These are phyloP conservation scores for Mylabris sibirica DNA, from an alignment of 2,888 invertebrate genomes.

Conservation along the genomic window DNA sequence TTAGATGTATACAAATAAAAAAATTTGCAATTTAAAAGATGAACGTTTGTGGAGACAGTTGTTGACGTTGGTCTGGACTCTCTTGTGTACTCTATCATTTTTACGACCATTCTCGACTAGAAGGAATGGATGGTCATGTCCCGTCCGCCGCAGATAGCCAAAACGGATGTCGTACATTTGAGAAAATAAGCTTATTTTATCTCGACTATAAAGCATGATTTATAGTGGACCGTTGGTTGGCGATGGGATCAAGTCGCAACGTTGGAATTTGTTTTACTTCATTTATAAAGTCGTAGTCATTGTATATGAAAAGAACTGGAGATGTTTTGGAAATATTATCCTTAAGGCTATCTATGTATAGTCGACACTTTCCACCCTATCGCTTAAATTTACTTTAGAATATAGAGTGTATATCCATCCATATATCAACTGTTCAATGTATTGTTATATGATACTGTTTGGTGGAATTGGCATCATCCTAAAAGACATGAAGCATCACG, in stretches of 20 bases:
- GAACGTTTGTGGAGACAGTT: constrained; percentile 35
- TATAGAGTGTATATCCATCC: constrained; percentile 51
- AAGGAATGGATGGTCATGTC: constrained; percentile 54
- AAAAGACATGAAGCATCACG: constrained; percentile 57
- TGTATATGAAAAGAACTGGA: constrained; percentile 23
- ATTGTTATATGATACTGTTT: constrained; percentile 53
- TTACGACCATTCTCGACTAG: constrained; percentile 48
- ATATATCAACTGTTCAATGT: constrained; percentile 52
- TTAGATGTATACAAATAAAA: background rate
- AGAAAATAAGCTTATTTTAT: constrained; percentile 62
- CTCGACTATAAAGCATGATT: constrained; percentile 61
- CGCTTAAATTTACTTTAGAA: constrained; percentile 37
- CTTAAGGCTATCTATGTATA: constrained; percentile 53
- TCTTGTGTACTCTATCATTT: constrained; percentile 51
- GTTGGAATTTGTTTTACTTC: constrained; percentile 55
- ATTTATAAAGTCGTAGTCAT: constrained; percentile 51
- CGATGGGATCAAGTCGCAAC: constrained; percentile 52
- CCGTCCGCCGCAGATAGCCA: constrained; percentile 49
- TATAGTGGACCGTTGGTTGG: constrained; percentile 54
- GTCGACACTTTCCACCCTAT: constrained; percentile 56
- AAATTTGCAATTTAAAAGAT: constrained; percentile 30
- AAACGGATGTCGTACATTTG: constrained; percentile 60
- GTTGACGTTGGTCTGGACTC: constrained; percentile 42
- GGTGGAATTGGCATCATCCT: constrained; percentile 56
- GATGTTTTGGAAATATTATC: constrained; percentile 49